A percentile compares a stretch with the other conserved stretches of the same genome.
These are phyloP conservation scores for Siderastrea siderea DNA, from an alignment of 92 coral and sea anemone genomes.

Conservation along the genomic window DNA sequence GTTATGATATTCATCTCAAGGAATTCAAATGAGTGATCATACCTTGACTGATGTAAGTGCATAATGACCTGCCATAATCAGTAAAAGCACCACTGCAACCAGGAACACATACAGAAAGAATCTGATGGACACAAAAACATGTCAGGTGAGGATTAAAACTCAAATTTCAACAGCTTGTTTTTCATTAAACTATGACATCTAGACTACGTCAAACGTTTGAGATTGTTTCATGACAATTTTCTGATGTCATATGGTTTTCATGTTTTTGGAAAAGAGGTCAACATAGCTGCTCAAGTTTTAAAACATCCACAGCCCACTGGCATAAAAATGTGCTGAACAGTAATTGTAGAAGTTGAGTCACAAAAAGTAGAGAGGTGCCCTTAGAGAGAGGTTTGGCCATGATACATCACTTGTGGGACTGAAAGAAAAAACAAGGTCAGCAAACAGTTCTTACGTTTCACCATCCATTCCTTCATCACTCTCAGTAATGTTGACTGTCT, in stretches of 20 bases:
- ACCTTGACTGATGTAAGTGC: conserved; percentile 91
- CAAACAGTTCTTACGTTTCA: conserved; percentile 85
- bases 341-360: too few relatives aligned
- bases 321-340: too few relatives aligned
- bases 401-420: neutral
- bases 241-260: too few relatives aligned
- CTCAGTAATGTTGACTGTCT: conserved; percentile 92
- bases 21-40: neutral
- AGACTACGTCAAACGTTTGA: too few relatives aligned
- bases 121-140: conserved; percentile 30
- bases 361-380: too few relatives aligned
- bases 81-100: conserved; percentile 86
- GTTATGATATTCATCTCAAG: too few relatives aligned
- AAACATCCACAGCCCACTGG: too few relatives aligned
- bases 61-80: conserved; percentile 95
- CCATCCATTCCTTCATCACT: conserved; percentile 99
- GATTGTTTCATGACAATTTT: too few relatives aligned
- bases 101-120: conserved; percentile 98
- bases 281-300: too few relatives aligned
- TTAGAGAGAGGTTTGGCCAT: too few relatives aligned
- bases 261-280: too few relatives aligned
- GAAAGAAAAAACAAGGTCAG: neutral
- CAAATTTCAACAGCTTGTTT: neutral
- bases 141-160: neutral
- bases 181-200: too few relatives aligned